A percentile compares a stretch with the other conserved stretches of the same genome.
These are phyloP conservation scores for Netelia melanura DNA, from an alignment of 2,888 invertebrate species.

Conservation along the genomic window DNA sequence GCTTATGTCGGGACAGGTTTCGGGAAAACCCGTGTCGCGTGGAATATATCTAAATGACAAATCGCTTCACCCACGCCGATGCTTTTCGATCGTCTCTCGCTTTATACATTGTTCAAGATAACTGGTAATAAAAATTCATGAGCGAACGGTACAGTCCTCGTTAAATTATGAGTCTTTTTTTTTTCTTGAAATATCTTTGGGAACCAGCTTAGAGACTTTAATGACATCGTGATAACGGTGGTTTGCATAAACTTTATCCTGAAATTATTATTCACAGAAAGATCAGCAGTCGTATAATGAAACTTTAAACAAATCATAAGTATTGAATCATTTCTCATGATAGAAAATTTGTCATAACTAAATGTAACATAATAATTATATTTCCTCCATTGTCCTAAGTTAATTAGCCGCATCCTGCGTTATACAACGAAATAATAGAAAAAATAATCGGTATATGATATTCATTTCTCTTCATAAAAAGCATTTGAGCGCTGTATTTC, in stretches of 20 bases:
- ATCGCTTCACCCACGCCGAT: conserved; percentile 35
- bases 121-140: conserved; percentile 6
- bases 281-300: too few relatives aligned
- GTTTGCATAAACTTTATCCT: too few relatives aligned
- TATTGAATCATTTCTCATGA: too few relatives aligned
- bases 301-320: too few relatives aligned
- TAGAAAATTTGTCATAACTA: neutral
- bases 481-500: neutral
- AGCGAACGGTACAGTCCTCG: conserved; percentile 1
- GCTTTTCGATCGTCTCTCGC: neutral
- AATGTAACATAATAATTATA: neutral
- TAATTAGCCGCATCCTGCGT: neutral
- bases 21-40: conserved; percentile 45
- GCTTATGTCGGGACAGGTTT: conserved; percentile 38
- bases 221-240: too few relatives aligned
- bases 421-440: neutral
- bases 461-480: neutral
- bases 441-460: neutral
- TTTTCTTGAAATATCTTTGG: neutral
- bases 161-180: conserved; percentile 7
- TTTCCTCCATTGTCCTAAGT: neutral
- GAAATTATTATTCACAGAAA: too few relatives aligned
- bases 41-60: conserved; percentile 42
- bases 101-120: conserved; percentile 36
- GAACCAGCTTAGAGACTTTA: neutral